Percentiles rank a stretch among this genome's conserved stretches.
Conservation (phyloP, 2,888 invertebrate genomes). For the Augochlorella aurata region DNA sequence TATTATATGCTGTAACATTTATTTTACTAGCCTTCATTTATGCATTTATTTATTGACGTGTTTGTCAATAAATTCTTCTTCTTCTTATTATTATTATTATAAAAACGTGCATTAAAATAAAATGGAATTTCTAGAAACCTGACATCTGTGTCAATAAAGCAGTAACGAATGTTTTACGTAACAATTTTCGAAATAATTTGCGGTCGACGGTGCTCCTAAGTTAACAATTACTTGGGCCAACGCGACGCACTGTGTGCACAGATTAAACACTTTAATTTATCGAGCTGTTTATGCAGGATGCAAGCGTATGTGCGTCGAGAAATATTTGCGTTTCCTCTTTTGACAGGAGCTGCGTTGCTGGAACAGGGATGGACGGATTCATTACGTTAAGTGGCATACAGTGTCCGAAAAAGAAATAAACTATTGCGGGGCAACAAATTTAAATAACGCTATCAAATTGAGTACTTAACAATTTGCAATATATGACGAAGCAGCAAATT, state of each 20-base stretch:
- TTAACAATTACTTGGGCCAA: conserved; percentile 25
- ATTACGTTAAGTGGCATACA: conserved; percentile 10
- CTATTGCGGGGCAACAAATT: background rate
- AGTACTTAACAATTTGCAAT: background rate
- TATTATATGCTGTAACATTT: too few species aligned
- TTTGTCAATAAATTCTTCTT: too few species aligned
- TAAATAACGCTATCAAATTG: background rate
- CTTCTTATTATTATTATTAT: too few species aligned
- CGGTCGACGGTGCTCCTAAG: background rate
- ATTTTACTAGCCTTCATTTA: background rate
- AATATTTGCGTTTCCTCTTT: conserved; percentile 37
- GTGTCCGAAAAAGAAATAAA: background rate
- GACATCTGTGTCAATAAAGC: background rate
- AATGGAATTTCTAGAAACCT: background rate
- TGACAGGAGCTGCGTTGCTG: background rate
- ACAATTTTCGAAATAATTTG: background rate
- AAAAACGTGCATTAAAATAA: too few species aligned
- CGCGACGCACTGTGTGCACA: conserved; percentile 15
- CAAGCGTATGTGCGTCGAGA: conserved; percentile 13
- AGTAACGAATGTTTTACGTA: background rate
- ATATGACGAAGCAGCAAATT: background rate
- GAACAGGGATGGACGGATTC: background rate
- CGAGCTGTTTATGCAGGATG: conserved; percentile 14
- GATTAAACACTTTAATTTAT: conserved; percentile 35
- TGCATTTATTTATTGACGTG: background rate